Conservation (phyloP, 2,797 vertebrate genomes). For the Oreochromis grahami region DNA sequence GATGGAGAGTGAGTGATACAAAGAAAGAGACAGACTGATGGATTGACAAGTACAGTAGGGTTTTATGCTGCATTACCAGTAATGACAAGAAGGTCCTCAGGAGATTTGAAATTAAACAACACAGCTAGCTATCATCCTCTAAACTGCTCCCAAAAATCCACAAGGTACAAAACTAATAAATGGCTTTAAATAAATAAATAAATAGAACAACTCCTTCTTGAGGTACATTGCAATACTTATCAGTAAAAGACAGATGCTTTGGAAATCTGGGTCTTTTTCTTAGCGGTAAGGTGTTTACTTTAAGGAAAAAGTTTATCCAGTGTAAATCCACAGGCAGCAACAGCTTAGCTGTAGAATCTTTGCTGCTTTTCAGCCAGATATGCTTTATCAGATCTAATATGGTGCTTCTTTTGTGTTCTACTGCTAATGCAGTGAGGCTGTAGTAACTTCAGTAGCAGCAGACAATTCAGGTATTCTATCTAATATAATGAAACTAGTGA, state of each 20-base stretch:
- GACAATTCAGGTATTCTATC: not conserved
- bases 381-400: conserved; percentile 28
- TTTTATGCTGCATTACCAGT: conserved; percentile 25
- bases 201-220: not conserved
- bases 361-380: conserved; percentile 15
- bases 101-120: conserved; percentile 12
- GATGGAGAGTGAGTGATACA: conserved; percentile 16
- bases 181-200: conserved; percentile 1
- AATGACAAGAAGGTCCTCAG: not conserved
- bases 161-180: not conserved
- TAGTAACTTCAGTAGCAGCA: not conserved
- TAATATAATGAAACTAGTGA: not conserved
- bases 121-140: not conserved
- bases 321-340: conserved; percentile 32
- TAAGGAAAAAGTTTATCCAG: conserved; percentile 21
- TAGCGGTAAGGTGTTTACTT: not conserved
- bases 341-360: conserved; percentile 22
- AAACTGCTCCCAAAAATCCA: not conserved
- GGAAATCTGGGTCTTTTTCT: not conserved
- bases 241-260: not conserved
- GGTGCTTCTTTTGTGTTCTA: conserved; percentile 3
- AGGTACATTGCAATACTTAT: not conserved
- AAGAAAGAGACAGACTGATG: conserved; percentile 30
- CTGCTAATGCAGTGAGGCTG: not conserved
- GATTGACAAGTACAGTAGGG: conserved; percentile 36